These are phyloP conservation scores for Drosophila obscura DNA, from an alignment of 1,140 invertebrate genomes.

Conservation along the genomic window DNA sequence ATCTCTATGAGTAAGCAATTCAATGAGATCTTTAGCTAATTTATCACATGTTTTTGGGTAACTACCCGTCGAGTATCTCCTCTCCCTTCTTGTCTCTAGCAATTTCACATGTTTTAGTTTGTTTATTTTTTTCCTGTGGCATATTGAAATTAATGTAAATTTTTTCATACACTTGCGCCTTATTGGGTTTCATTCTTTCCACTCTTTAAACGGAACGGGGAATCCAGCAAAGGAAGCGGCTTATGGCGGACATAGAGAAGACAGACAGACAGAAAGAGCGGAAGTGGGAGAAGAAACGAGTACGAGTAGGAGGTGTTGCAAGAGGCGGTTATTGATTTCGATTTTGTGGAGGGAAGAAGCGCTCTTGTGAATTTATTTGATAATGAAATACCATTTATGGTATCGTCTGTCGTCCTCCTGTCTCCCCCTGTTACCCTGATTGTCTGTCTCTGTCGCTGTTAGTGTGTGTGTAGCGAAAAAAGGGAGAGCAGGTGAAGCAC, in stretches of 20 bases:
- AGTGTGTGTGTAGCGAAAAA: not conserved
- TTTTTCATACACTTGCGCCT: constrained; percentile 47
- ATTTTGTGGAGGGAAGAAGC: constrained; percentile 1
- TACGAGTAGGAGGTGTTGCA: constrained; percentile 3
- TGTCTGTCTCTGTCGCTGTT: not conserved
- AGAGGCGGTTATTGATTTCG: constrained; percentile 53
- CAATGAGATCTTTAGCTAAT: no score
- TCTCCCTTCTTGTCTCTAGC: no score
- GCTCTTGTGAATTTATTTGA: constrained; percentile 32
- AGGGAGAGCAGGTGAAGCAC: not conserved
- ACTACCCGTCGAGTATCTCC: no score
- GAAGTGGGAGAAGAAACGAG: no score
- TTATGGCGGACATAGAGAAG: no score
- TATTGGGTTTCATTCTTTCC: constrained; percentile 27
- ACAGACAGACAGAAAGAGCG: no score
- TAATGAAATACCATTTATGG: constrained; percentile 49
- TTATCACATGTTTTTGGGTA: no score
- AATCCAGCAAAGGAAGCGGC: no score
- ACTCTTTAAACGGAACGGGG: no score
- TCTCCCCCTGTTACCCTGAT: no score
- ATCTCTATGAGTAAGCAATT: no score
- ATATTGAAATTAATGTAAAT: constrained; percentile 63
- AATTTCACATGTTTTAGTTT: constrained; percentile 2
- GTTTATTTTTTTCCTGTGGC: constrained; percentile 27
- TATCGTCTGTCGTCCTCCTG: not conserved